Conservation (phyloP, 1,140 invertebrate genomes). For the Harlomillsia oculata region DNA sequence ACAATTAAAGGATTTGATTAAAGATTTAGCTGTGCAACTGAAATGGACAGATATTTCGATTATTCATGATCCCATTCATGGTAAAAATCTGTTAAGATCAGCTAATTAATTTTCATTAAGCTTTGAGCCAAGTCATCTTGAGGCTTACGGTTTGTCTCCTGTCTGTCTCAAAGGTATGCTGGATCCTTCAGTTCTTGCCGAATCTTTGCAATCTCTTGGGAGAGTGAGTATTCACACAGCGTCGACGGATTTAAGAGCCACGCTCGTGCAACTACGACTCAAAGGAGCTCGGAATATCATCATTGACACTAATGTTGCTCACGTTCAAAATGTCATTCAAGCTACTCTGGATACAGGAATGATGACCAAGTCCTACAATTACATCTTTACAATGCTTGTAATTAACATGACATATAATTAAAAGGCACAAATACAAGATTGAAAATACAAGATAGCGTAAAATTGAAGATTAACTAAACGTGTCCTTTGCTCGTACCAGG, state of each 20-base stretch:
- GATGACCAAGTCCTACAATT: constrained; percentile 35
- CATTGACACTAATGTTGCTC: constrained; percentile 29
- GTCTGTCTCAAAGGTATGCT: too few relatives aligned
- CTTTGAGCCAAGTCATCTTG: too few relatives aligned
- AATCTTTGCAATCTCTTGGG: constrained; percentile 30
- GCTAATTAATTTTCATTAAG: too few relatives aligned
- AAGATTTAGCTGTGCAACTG: constrained; percentile 30
- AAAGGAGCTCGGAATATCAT: constrained; percentile 35
- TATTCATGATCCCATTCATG: constrained; percentile 33
- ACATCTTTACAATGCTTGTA: constrained; percentile 35
- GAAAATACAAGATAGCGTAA: neutral
- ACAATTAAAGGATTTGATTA: constrained; percentile 25
- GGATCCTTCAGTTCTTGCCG: constrained; percentile 31
- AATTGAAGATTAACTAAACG: neutral
- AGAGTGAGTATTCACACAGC: constrained; percentile 28
- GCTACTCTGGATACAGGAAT: constrained; percentile 33
- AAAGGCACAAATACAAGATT: neutral
- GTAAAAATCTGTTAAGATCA: too few relatives aligned
- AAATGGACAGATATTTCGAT: constrained; percentile 33
- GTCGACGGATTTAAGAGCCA: constrained; percentile 29
- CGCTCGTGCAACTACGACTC: constrained; percentile 30
- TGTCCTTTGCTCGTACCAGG: constrained; percentile 11
- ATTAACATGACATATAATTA: constrained; percentile 1
- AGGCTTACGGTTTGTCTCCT: too few relatives aligned
- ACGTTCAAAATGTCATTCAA: constrained; percentile 31